Evolutionary conservation across 2,888 invertebrate species (phyloP), one percentile per base, ranked within the genome.

Genomic region (Pyrochroa serraticornis): DNA sequence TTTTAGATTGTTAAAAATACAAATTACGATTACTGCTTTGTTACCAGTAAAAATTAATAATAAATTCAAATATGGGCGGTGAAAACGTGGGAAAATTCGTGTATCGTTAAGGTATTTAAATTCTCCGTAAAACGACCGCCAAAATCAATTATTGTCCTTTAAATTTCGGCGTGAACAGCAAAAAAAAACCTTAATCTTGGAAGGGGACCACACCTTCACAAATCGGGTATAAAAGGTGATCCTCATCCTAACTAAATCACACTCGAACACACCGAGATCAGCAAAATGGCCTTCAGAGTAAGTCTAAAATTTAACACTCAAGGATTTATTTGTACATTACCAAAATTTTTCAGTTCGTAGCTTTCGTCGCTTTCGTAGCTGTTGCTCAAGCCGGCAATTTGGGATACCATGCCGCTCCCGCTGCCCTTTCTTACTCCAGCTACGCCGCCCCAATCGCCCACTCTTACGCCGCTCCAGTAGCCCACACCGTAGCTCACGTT

Each of bases 211-310:
- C 48, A 36, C 55, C 55, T 55, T 42, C 41, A 48, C 44, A 43
- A 48, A 38, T n/a, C 32, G 6, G 13, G 42, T 55, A 55, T 55
- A 55, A 48, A 55, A 55, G 43, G 36, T 33, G 37, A 43, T 42
- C 10, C 48, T 9, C 10, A 35, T 22, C 13, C 8, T 13, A 12
- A 31, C 13, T 34, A 14, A 33, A 35, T 3, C 46, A 53, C 22
- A 52, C 9, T 52, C 33, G 8, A 46, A 10, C 39, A 47, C 39
- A 31, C 7, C 36, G 9, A 54, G 30, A 9, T 7, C 54, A 46
- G 45, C 45, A 65, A 60, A 62, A 67, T 68, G 68, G 68, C 58
- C 48, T 66, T 65, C 62, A 68, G 65, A 68, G 68, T 68, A 64
- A 68, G 68, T 52, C 10, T 34, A 30, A 22, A 33, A 31, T n/a